phyloP scores from a whole-genome alignment of 2,797 vertebrate genomes.

The Pogonophryne albipinna region DNA sequence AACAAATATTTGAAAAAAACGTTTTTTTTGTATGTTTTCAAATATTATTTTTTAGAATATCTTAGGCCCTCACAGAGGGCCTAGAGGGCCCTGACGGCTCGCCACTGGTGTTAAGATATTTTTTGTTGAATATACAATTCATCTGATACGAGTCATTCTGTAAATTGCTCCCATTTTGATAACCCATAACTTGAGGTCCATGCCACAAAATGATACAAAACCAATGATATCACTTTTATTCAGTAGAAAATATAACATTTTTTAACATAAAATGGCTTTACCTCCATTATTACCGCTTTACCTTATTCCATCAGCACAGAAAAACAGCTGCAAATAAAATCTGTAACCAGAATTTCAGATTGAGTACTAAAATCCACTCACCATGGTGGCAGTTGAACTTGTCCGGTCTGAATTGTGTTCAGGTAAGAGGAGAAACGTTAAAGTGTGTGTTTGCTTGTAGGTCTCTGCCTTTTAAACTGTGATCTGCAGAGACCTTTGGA shows the following conservation, averaged over 20 bases:
- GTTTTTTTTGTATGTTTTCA: no score
- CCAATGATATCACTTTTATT: background rate
- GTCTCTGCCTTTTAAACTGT: constrained; percentile 33
- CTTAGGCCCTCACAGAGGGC: no score
- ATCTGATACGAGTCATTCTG: background rate
- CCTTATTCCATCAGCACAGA: background rate
- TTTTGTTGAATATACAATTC: background rate
- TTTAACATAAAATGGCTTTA: background rate
- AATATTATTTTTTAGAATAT: no score
- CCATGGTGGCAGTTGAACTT: constrained; percentile 53
- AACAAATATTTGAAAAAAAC: no score
- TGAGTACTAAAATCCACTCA: constrained; percentile 36
- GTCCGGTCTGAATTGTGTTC: background rate
- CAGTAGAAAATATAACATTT: background rate
- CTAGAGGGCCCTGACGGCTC: no score
- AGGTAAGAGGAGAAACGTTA: background rate
- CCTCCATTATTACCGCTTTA: background rate
- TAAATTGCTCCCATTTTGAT: background rate
- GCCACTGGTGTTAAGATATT: background rate
- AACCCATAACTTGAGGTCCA: background rate
- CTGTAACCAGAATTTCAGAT: background rate
- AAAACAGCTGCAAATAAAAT: background rate
- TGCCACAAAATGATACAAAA: background rate
- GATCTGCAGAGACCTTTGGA: constrained; percentile 63
- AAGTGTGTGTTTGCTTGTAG: background rate